phyloP scores from a whole-genome alignment of 2,888 invertebrate species.

The Parnassius apollo region DNA sequence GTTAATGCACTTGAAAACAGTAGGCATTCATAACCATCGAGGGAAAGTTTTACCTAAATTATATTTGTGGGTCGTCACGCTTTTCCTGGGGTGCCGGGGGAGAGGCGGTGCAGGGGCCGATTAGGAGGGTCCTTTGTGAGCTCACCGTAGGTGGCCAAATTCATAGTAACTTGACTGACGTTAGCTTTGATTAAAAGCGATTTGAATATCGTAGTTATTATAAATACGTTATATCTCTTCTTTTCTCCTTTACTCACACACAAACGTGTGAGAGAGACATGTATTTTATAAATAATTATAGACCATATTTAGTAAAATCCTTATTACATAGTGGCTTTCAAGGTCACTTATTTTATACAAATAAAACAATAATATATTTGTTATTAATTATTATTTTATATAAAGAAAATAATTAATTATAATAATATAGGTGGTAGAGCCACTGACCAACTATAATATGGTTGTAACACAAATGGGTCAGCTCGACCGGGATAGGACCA shows the following conservation, averaged over 20 bases:
- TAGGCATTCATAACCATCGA: slow-evolving; percentile 61
- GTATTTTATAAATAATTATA: background rate
- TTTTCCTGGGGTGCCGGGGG: slow-evolving; percentile 58
- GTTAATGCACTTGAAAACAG: slow-evolving; percentile 65
- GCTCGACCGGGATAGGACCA: too few species aligned
- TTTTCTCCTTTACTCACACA: too few species aligned
- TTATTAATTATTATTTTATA: too few species aligned
- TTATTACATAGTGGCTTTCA: too few species aligned
- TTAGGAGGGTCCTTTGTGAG: slow-evolving; percentile 73
- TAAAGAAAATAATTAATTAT: too few species aligned
- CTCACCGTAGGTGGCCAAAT: slow-evolving; percentile 65
- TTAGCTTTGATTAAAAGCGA: slow-evolving; percentile 16
- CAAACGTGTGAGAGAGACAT: background rate
- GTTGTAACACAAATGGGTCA: too few species aligned
- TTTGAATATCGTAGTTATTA: background rate
- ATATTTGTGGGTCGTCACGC: slow-evolving; percentile 82
- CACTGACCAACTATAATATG: too few species aligned
- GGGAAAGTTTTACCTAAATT: slow-evolving; percentile 79
- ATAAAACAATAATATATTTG: too few species aligned
- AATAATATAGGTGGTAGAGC: too few species aligned
- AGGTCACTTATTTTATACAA: too few species aligned
- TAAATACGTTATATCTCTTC: background rate
- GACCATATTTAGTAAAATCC: too few species aligned
- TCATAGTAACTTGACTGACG: slow-evolving; percentile 46
- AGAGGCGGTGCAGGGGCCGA: slow-evolving; percentile 54